Conservation (phyloP, 2,113 vertebrate genomes). For the Caranx ignobilis region DNA sequence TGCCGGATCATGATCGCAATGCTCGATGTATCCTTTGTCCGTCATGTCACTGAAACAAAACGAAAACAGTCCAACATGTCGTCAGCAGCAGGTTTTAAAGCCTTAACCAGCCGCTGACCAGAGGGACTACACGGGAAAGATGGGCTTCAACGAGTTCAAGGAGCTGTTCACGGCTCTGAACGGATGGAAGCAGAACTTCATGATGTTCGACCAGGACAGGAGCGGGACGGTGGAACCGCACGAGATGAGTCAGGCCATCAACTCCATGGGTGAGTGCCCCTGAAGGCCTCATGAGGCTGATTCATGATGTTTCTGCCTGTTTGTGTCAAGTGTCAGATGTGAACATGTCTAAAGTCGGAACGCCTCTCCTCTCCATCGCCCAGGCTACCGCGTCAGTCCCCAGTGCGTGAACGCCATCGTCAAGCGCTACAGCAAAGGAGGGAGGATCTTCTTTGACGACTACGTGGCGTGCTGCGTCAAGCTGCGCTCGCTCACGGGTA, state of each 20-base stretch:
- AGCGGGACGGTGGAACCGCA: constrained; percentile 90
- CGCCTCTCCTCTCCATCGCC: too few relatives aligned
- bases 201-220: constrained; percentile 88
- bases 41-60: not conserved
- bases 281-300: not conserved
- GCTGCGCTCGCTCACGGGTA: constrained; percentile 90
- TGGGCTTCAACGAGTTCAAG: constrained; percentile 95
- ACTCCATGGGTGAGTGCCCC: constrained; percentile 87
- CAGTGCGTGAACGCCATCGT: constrained; percentile 85
- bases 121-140: constrained; percentile 91
- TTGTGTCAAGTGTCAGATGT: too few relatives aligned
- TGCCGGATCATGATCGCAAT: constrained; percentile 93
- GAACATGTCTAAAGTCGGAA: too few relatives aligned
- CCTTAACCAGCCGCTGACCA: constrained; percentile 81
- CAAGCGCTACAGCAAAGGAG: constrained; percentile 90
- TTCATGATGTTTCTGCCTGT: too few relatives aligned
- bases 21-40: constrained; percentile 91
- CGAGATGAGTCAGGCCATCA: constrained; percentile 88
- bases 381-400: constrained; percentile 90
- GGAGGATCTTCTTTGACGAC: constrained; percentile 92
- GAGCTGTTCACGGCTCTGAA: constrained; percentile 89
- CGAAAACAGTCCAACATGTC: too few relatives aligned
- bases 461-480: constrained; percentile 94
- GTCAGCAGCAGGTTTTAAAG: too few relatives aligned
- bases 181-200: constrained; percentile 94